A percentile compares a stretch with the other conserved stretches of the same genome.
Conservation (phyloP, 92 coral and sea anemone genomes). For the Bergia puertoricense region DNA sequence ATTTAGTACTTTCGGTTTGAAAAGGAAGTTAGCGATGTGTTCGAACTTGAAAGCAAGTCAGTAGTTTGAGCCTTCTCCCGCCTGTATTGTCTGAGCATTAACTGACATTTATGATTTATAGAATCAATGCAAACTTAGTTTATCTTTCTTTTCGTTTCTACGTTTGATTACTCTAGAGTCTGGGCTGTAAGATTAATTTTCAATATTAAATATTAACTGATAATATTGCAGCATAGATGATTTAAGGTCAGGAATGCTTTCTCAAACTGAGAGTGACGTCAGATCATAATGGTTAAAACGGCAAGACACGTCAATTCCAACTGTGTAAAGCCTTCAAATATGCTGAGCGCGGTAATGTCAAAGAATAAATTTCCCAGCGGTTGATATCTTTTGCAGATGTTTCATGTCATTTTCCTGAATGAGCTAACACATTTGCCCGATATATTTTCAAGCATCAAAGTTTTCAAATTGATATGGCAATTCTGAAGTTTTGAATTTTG, state of each 20-base stretch:
- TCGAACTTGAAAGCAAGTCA: neutral
- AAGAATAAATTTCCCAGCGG: too few species aligned
- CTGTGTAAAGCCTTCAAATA: neutral
- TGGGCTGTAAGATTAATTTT: neutral
- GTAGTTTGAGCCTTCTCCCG: too few species aligned
- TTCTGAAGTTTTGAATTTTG: too few species aligned
- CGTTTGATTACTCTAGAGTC: neutral
- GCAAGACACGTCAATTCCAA: constrained; percentile 7
- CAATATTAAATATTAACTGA: neutral
- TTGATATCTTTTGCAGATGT: too few species aligned
- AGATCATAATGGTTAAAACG: neutral
- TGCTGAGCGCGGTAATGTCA: neutral
- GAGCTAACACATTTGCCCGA: too few species aligned
- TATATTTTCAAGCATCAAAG: too few species aligned
- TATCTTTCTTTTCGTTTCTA: neutral
- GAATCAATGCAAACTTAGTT: neutral
- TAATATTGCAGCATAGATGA: neutral
- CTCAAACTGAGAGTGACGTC: constrained; percentile 33
- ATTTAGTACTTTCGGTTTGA: neutral
- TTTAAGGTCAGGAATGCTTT: neutral
- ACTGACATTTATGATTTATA: neutral
- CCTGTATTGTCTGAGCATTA: too few species aligned
- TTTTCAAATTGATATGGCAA: too few species aligned
- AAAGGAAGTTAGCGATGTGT: neutral
- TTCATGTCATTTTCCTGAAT: too few species aligned